phyloP scores from a whole-genome alignment of 2,888 invertebrate genomes.

The Ecliptopera silaceata region DNA sequence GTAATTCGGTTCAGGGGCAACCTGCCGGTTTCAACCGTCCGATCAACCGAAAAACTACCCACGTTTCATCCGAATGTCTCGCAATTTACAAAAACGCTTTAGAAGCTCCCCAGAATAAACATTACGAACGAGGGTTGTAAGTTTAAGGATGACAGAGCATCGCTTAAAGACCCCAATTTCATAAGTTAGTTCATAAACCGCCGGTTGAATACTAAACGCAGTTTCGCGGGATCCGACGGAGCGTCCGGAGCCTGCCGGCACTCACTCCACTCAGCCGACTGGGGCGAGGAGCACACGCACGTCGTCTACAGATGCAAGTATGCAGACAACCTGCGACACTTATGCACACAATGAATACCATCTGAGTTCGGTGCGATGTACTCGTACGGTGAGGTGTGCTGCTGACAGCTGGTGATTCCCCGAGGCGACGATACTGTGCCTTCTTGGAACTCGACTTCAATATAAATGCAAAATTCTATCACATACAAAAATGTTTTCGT shows the following conservation, averaged over 20 bases:
- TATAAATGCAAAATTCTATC: slow-evolving; percentile 26
- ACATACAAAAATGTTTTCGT: slow-evolving; percentile 20
- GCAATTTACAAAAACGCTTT: slow-evolving; percentile 3
- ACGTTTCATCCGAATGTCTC: slow-evolving; percentile 4
- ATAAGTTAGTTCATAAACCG: slow-evolving; percentile 25
- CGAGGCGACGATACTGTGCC: slow-evolving; percentile 12
- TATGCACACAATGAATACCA: neutral
- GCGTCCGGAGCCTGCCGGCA: slow-evolving; percentile 3
- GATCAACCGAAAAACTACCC: slow-evolving; percentile 20
- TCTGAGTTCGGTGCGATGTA: neutral
- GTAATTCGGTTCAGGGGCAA: slow-evolving; percentile 42
- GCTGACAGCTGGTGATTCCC: slow-evolving; percentile 16
- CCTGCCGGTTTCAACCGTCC: slow-evolving; percentile 31
- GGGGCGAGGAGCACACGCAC: slow-evolving; percentile 26
- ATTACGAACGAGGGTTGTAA: slow-evolving; percentile 14
- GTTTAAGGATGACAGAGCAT: slow-evolving; percentile 23
- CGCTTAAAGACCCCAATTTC: slow-evolving; percentile 25
- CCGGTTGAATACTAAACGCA: slow-evolving; percentile 27
- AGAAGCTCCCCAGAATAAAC: slow-evolving; percentile 10
- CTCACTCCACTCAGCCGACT: slow-evolving; percentile 40
- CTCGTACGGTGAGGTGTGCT: neutral
- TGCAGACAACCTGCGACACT: slow-evolving; percentile 22
- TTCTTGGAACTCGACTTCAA: slow-evolving; percentile 14
- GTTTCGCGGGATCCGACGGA: neutral
- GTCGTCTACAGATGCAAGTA: slow-evolving; percentile 44